phyloP scores from a whole-genome alignment of 30 jellyfish, hydroid and myxozoan species.

The Chrysaora quinquecirrha region DNA sequence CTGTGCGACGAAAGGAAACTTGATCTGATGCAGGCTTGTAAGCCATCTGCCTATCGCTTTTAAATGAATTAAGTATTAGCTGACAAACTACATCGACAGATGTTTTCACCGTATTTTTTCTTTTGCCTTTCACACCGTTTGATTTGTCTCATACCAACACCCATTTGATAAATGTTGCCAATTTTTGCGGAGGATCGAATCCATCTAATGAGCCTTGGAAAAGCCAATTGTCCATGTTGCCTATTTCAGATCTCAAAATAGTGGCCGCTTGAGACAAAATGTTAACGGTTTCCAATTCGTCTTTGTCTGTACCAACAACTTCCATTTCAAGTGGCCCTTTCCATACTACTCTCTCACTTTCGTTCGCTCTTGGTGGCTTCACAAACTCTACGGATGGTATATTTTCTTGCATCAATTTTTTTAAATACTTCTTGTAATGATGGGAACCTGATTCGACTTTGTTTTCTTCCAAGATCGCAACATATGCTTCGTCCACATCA shows the following conservation, averaged over 20 bases:
- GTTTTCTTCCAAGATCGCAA: slow-evolving; percentile 13
- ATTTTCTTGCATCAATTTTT: neutral
- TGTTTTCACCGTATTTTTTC: slow-evolving; percentile 1
- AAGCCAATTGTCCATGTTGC: slow-evolving; percentile 15
- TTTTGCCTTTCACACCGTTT: slow-evolving; percentile 7
- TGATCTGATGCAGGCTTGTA: slow-evolving; percentile 18
- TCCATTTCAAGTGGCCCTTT: slow-evolving; percentile 2
- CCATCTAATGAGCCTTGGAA: slow-evolving; percentile 31
- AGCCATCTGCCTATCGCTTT: slow-evolving; percentile 34
- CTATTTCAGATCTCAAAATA: slow-evolving; percentile 9
- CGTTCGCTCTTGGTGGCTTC: slow-evolving; percentile 22
- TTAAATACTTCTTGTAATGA: neutral
- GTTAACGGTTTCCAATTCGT: slow-evolving; percentile 13
- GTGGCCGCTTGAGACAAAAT: slow-evolving; percentile 14
- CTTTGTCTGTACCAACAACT: slow-evolving; percentile 11
- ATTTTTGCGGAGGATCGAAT: slow-evolving; percentile 13
- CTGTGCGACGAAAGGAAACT: slow-evolving; percentile 6
- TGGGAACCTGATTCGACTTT: slow-evolving; percentile 20
- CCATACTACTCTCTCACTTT: neutral
- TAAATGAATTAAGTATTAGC: slow-evolving; percentile 2
- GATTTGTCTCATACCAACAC: slow-evolving; percentile 16
- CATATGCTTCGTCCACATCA: slow-evolving; percentile 17
- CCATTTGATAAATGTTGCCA: slow-evolving; percentile 41
- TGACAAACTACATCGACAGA: slow-evolving; percentile 17
- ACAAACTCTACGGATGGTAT: slow-evolving; percentile 24